Conservation (phyloP, 1,140 invertebrate species). For the Scaptodrosophila lebanonensis region DNA sequence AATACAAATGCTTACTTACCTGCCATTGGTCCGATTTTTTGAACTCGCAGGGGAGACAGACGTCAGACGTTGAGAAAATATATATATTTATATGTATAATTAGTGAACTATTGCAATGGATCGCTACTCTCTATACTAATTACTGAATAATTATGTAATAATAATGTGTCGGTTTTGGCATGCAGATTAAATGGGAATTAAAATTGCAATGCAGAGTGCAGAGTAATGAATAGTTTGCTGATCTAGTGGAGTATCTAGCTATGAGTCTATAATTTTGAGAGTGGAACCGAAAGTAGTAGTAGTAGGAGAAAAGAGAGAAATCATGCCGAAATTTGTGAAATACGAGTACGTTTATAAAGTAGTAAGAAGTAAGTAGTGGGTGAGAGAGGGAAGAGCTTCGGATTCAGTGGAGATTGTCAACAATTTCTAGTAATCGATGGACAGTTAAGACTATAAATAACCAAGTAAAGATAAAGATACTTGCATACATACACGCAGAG, state of each 20-base stretch:
- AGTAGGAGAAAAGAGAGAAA: constrained; percentile 29
- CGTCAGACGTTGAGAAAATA: too few relatives aligned
- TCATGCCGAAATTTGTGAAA: constrained; percentile 44
- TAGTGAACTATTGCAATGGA: too few relatives aligned
- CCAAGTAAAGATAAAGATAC: constrained; percentile 9
- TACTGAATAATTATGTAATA: not conserved
- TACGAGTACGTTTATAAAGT: not conserved
- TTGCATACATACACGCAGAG: constrained; percentile 54
- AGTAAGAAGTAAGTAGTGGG: too few relatives aligned
- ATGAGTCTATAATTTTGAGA: constrained; percentile 13
- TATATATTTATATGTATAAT: too few relatives aligned
- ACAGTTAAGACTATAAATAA: constrained; percentile 8
- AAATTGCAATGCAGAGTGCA: constrained; percentile 20
- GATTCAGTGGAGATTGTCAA: constrained; percentile 31
- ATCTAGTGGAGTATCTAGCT: constrained; percentile 7
- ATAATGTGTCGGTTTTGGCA: constrained; percentile 5
- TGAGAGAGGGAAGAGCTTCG: constrained; percentile 13
- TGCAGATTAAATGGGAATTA: constrained; percentile 11
- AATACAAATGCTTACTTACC: too few relatives aligned
- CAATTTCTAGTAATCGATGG: constrained; percentile 10
- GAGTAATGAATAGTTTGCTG: constrained; percentile 12
- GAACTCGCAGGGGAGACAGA: too few relatives aligned
- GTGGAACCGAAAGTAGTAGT: constrained; percentile 31
- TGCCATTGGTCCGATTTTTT: too few relatives aligned
- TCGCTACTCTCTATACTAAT: not conserved